Base-by-base conservation (phyloP, 2,113 vertebrate species). In the Ellobius talpinus region DNA sequence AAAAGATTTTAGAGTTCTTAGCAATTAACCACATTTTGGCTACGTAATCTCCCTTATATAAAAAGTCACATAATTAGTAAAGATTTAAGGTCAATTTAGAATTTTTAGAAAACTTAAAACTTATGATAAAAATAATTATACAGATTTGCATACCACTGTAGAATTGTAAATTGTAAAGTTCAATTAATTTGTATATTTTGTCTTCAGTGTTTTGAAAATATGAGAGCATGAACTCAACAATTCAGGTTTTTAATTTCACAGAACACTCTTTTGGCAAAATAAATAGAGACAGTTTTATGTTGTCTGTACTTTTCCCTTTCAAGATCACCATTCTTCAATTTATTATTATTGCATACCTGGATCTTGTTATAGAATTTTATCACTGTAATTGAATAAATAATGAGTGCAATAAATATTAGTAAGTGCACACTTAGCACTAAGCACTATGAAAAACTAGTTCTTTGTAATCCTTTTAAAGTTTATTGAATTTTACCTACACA, bases 301-400 rank as follows among this genome's bases (percentile, higher is more conserved):
- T 29, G 55, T 39, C 61, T 89, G 24, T 81, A 36, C 31, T 92
- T 97, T 96, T 89, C n/a, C 17, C 42, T 93, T 97, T 96, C 95
- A 96, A 96, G 78, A 95, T 96, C 72, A 89, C 33, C 88, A 47
- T 74, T 96, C 73, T 94, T 95, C 86, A 94, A 72, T 96, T 94
- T 97, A 84, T 31, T 94, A 77, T 93, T 95, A 93, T 95, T 95
- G 66, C n/a, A 89, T 50, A 72, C 42, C 63, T 94, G 66, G 16
- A 93, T 94, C 93, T 96, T 94, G 33, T 93, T 91, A 92, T 42
- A 79, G 74, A 94, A 95, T 90, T 96, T 96, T 97, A 96, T 96
- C 14, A 74, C 91, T 91, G 39, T 73, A 97, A 96, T 96, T 93
- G 95, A 91, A 87, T 96, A 17, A 97, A 89, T 92, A 96, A 91